Evolutionary conservation across 2,113 vertebrate species (phyloP).

Genomic region (Prunella himalayana): DNA sequence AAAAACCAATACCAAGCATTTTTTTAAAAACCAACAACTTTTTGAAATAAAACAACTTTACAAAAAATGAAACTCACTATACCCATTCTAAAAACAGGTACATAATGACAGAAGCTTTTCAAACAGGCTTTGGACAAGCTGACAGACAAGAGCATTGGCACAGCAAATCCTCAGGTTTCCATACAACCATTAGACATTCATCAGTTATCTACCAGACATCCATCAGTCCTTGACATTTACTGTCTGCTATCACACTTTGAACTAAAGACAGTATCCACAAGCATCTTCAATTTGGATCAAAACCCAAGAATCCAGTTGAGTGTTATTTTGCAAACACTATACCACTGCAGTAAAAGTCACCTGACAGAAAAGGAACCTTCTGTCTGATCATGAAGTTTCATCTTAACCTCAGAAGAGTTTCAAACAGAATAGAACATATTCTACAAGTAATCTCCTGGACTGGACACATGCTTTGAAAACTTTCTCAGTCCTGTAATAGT

Average conservation of each 20-base stretch:
- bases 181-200: neutral
- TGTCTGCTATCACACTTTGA: neutral
- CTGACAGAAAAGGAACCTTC: neutral
- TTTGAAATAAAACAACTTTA: neutral
- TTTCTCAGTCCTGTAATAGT: neutral
- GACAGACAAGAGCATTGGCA: neutral
- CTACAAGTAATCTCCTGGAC: neutral
- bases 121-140: neutral
- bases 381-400: neutral
- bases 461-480: neutral
- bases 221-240: neutral
- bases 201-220: neutral
- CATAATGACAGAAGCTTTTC: neutral
- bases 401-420: neutral
- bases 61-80: neutral
- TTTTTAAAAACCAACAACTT: neutral
- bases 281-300: neutral
- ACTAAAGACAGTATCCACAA: neutral
- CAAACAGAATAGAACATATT: neutral
- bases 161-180: neutral
- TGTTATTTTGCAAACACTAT: neutral
- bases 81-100: neutral
- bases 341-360: neutral
- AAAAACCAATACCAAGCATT: neutral
- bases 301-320: neutral